Conservation (phyloP, 2,113 vertebrate species). For the Engystomops pustulosus region DNA sequence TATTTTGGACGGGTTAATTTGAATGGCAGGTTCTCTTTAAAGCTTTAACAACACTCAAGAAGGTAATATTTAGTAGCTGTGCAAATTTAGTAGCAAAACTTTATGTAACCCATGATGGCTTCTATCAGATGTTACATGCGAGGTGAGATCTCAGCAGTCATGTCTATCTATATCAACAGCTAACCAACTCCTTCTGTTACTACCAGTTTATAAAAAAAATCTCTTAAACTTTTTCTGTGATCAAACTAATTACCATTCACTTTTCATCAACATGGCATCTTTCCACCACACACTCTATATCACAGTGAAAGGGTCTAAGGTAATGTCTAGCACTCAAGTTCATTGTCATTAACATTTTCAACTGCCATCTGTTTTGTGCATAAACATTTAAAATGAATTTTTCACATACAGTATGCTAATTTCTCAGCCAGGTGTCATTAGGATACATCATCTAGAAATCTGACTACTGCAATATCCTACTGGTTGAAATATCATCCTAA, state of each 20-base stretch:
- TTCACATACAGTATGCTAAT: conserved; percentile 18
- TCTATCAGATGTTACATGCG: background rate
- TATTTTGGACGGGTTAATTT: too few species aligned
- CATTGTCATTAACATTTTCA: conserved; percentile 23
- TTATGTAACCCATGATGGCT: too few species aligned
- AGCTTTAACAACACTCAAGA: too few species aligned
- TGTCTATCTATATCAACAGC: background rate
- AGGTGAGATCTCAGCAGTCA: background rate
- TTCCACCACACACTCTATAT: background rate
- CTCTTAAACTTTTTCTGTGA: background rate
- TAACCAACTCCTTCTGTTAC: background rate
- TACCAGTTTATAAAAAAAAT: background rate
- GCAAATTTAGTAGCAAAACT: too few species aligned
- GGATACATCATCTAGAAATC: background rate
- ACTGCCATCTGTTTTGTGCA: conserved; percentile 22
- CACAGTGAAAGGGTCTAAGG: background rate
- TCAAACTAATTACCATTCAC: background rate
- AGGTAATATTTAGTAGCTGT: too few species aligned
- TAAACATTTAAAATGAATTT: background rate
- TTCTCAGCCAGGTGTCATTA: conserved; percentile 12
- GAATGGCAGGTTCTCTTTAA: too few species aligned
- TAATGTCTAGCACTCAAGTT: conserved; percentile 19
- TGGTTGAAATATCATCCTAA: background rate
- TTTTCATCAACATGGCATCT: background rate
- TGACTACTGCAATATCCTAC: background rate